A percentile compares a stretch with the other conserved stretches of the same genome.
phyloP scores from a whole-genome alignment of 2,797 vertebrate species.

The Austrolebias charrua region DNA sequence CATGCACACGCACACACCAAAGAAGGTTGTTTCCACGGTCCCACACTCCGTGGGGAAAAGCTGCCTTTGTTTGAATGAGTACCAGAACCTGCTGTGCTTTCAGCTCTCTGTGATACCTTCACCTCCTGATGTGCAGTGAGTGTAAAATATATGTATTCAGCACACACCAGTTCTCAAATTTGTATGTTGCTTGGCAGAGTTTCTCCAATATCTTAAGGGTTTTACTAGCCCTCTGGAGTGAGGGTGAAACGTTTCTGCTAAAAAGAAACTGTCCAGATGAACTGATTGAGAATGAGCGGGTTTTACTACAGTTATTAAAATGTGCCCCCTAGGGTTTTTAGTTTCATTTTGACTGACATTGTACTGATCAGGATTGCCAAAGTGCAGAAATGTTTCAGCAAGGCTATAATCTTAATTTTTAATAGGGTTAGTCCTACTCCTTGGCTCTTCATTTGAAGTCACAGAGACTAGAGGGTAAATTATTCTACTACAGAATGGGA shows the following conservation, averaged over 20 bases:
- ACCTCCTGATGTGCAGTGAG: constrained; percentile 5
- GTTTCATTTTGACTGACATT: too few species aligned
- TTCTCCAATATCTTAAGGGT: neutral
- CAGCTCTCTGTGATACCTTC: constrained; percentile 16
- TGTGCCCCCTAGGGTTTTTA: too few species aligned
- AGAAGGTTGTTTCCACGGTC: constrained; percentile 56
- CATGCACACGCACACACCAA: constrained; percentile 22
- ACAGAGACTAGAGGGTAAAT: neutral
- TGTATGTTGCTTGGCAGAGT: neutral
- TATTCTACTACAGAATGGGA: neutral
- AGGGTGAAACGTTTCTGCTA: too few species aligned
- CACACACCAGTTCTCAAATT: neutral
- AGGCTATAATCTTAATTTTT: too few species aligned
- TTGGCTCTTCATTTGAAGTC: neutral
- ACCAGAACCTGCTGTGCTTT: constrained; percentile 51
- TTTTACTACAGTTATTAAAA: too few species aligned
- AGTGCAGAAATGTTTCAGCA: too few species aligned
- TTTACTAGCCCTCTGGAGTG: too few species aligned
- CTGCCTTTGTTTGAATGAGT: constrained; percentile 61
- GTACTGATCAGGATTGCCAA: too few species aligned
- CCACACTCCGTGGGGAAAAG: constrained; percentile 61
- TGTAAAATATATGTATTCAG: neutral
- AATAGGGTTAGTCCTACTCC: neutral
- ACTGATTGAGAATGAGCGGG: too few species aligned
- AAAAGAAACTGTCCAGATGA: too few species aligned